phyloP scores from a whole-genome alignment of 2,888 invertebrate species.

The Macrophya annulata region DNA sequence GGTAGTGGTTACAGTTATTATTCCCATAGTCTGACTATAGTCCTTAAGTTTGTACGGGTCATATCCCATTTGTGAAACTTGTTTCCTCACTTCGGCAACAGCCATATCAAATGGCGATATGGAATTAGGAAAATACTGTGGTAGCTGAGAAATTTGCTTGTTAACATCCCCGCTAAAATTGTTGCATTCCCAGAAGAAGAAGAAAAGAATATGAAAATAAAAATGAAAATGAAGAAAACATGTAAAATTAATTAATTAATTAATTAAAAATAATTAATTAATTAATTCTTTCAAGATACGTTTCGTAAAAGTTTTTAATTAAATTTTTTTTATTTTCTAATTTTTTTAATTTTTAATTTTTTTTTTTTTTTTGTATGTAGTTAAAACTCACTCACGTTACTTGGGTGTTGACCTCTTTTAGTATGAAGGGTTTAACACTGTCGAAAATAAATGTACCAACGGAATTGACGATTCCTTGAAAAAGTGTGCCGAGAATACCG shows the following conservation, averaged over 20 bases:
- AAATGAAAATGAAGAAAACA: background rate
- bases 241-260: background rate
- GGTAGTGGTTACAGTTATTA: slow-evolving; percentile 86
- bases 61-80: slow-evolving; percentile 84
- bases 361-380: background rate
- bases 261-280: background rate
- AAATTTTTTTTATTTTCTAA: background rate
- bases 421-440: slow-evolving; percentile 91
- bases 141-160: slow-evolving; percentile 86
- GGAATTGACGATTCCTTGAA: slow-evolving; percentile 90
- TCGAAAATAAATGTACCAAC: slow-evolving; percentile 92
- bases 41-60: slow-evolving; percentile 90
- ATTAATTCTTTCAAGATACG: background rate
- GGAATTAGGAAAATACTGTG: slow-evolving; percentile 91
- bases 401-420: slow-evolving; percentile 89
- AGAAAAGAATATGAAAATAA: background rate
- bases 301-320: slow-evolving; percentile 1
- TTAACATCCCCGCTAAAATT: slow-evolving; percentile 85
- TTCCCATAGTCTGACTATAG: slow-evolving; percentile 86
- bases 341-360: background rate
- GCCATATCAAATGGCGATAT: slow-evolving; percentile 93
- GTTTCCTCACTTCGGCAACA: slow-evolving; percentile 87
- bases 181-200: background rate
- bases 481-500: slow-evolving; percentile 87
- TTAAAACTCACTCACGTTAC: slow-evolving; percentile 77